Conservation (phyloP, 2,888 invertebrate species). For the Lithophane socia region DNA sequence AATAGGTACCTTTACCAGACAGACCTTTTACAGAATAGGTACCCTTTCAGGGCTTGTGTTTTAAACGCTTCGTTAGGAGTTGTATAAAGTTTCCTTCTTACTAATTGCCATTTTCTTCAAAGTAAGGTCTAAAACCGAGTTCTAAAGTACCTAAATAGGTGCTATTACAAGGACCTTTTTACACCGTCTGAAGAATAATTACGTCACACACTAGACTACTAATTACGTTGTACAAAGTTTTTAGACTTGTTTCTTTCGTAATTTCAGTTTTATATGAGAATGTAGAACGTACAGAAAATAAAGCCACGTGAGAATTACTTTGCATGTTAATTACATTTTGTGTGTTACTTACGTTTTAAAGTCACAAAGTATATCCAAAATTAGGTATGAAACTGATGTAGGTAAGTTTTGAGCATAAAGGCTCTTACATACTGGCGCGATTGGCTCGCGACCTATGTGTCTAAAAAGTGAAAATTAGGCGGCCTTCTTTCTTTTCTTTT, state of each 20-base stretch:
- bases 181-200: constrained; percentile 50
- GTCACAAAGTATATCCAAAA: background rate
- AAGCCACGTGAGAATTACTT: constrained; percentile 16
- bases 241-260: constrained; percentile 15
- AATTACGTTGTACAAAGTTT: constrained; percentile 54
- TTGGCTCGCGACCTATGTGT: too few relatives aligned
- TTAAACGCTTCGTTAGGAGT: background rate
- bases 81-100: constrained; percentile 9
- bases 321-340: constrained; percentile 23
- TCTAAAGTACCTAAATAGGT: constrained; percentile 25
- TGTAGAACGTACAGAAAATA: constrained; percentile 10
- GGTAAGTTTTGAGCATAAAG: background rate
- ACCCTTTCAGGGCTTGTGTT: background rate
- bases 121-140: constrained; percentile 12
- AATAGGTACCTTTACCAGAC: background rate
- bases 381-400: background rate
- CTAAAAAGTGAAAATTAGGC: too few relatives aligned
- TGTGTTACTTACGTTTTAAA: background rate
- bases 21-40: too few relatives aligned
- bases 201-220: constrained; percentile 32
- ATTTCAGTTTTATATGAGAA: constrained; percentile 21
- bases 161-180: constrained; percentile 44
- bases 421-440: too few relatives aligned
- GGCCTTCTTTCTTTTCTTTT: too few relatives aligned
- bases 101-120: background rate